Conservation (phyloP, 2,113 vertebrate species). For the Colius striatus region DNA sequence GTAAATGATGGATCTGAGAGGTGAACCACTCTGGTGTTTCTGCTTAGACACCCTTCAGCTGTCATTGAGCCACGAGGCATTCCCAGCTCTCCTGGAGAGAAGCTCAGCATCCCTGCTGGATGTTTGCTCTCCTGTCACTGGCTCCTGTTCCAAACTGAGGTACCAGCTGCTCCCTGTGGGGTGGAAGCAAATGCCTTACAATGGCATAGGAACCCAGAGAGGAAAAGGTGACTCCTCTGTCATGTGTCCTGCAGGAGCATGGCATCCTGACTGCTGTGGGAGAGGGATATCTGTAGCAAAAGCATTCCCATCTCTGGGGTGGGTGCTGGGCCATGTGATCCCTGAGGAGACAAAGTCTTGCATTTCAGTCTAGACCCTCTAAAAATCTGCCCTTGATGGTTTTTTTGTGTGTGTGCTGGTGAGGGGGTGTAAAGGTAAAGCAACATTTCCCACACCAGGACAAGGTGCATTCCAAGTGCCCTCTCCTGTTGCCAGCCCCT, state of each 20-base stretch:
- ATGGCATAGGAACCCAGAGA: neutral
- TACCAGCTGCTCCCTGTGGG: neutral
- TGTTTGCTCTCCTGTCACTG: neutral
- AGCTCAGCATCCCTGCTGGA: neutral
- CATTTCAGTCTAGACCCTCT: neutral
- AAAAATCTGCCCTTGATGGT: neutral
- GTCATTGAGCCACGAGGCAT: neutral
- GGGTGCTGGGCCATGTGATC: neutral
- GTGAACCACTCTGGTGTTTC: neutral
- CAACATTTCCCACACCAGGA: neutral
- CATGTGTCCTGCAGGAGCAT: neutral
- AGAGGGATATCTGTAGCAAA: neutral
- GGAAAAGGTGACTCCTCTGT: rapidly evolving
- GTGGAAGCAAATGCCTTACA: neutral
- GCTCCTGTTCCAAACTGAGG: neutral
- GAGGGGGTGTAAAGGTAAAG: neutral
- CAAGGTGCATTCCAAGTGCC: neutral
- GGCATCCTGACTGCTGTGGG: rapidly evolving
- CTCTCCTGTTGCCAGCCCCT: neutral
- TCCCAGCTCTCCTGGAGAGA: neutral
- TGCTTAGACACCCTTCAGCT: neutral
- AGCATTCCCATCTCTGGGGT: neutral
- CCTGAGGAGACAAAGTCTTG: neutral
- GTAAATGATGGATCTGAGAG: neutral
- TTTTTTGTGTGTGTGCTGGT: neutral